Evolutionary conservation across 2,888 invertebrate species (phyloP).

Genomic region (Ophion ventricosus): DNA sequence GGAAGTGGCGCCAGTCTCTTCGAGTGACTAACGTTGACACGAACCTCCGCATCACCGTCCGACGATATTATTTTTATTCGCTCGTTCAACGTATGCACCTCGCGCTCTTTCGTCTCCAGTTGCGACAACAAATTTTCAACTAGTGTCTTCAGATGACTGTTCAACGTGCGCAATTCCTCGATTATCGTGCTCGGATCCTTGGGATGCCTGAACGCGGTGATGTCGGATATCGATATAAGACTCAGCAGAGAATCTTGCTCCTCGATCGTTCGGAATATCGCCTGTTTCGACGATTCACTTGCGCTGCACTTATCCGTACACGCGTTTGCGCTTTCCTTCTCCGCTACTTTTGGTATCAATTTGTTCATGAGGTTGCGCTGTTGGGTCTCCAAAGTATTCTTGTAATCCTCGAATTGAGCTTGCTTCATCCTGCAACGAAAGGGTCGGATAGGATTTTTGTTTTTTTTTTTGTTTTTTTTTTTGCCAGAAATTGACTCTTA

Average conservation of each 20-base stretch:
- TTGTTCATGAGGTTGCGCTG: conserved; percentile 73
- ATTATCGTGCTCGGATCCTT: conserved; percentile 87
- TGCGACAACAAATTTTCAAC: conserved; percentile 87
- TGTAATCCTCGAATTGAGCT: conserved; percentile 79
- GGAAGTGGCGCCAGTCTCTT: conserved; percentile 82
- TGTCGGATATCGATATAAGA: conserved; percentile 72
- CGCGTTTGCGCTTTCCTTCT: conserved; percentile 70
- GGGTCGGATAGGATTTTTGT: no score
- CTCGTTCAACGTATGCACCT: conserved; percentile 86
- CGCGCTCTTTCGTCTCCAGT: conserved; percentile 87
- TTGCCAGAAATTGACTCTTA: not conserved
- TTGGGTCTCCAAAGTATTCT: conserved; percentile 76
- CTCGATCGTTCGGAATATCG: conserved; percentile 87
- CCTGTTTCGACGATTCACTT: conserved; percentile 76
- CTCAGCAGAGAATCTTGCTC: conserved; percentile 87
- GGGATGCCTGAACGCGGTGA: conserved; percentile 84
- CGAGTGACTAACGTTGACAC: conserved; percentile 75
- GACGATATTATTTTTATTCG: conserved; percentile 81
- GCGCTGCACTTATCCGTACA: conserved; percentile 66
- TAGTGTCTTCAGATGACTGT: conserved; percentile 86
- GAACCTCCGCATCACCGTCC: conserved; percentile 72
- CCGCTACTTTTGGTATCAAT: conserved; percentile 71
- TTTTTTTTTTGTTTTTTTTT: no score
- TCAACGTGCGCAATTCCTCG: conserved; percentile 88
- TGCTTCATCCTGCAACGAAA: conserved; percentile 80